Base-by-base conservation (phyloP, 2,888 invertebrate species). In the Tipula lateralis region DNA sequence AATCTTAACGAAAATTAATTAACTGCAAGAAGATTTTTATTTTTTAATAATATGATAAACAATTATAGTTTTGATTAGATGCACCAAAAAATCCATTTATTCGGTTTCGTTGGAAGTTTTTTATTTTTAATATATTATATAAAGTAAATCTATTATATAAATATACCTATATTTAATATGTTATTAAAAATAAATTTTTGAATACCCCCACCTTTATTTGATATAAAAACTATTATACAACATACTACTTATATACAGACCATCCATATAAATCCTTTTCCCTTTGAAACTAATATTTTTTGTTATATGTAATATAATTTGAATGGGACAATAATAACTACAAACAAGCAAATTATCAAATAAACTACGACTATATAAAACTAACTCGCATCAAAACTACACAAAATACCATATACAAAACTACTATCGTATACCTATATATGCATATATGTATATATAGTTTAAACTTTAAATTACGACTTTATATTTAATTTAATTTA, bases 21-120 rank as follows among this genome's bases (percentile, higher is more conserved):
- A 66, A 66, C 19, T 66, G 66, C 66, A 66, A 66, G 66, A 66
- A 66, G 66, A 66, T 66, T 66, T 66, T 66, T 66, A 66, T 66
- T 66, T 66, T 66, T 66, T 66, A 66, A 24, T 66, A 66, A 66
- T 66, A 66, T 16, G 7, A 16, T n/a, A 44, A 44, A 44, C 7
- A 66, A 66, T 50, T 66, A 66, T 66, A 44, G 44, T 24, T 24
- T 66, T 66, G 19, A 66, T 66, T 66, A 66, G 66, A 66, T 66
- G 66, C 66, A 66, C 66, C 66, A 66, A 66, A 66, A n/a, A 66
- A 24, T 24, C 6, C 7, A 24, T 9, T 66, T 66, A 24, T 66
- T 66, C 13, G 9, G 66, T 66, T 44, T 24, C 19, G 24, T 66
- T 19, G 24, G 7, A 24, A 66, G 12, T 66, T 24, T 24, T 19